Percentiles rank a stretch among this genome's conserved stretches.
phyloP scores from a whole-genome alignment of 2,888 invertebrate species.

The Ischnura elegans region DNA sequence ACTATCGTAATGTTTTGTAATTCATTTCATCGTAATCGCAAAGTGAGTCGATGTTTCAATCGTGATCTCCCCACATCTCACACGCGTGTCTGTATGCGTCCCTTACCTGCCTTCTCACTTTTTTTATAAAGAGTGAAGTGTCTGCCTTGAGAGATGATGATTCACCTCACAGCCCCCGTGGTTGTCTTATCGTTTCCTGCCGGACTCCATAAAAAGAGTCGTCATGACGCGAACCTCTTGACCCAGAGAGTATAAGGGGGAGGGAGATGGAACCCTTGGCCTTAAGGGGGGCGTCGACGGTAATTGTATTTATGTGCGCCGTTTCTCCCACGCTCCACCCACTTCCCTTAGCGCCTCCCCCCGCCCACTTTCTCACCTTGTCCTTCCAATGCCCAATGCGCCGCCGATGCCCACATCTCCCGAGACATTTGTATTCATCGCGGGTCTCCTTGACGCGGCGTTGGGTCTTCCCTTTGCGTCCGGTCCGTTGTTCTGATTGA shows the following conservation, averaged over 20 bases:
- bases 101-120: background rate
- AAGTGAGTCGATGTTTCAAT: no score
- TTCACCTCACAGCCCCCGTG: background rate
- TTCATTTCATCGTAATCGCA: no score
- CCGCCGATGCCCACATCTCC: no score
- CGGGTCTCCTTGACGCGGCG: background rate
- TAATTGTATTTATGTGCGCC: conserved; percentile 7
- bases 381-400: background rate
- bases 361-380: conserved; percentile 4
- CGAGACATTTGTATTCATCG: background rate
- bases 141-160: background rate
- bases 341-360: background rate
- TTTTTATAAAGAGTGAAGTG: background rate
- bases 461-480: background rate
- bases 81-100: no score
- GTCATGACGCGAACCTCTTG: background rate
- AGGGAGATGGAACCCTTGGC: conserved; percentile 22
- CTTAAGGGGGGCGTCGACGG: background rate
- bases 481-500: background rate
- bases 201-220: conserved; percentile 14
- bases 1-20: no score
- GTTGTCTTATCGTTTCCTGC: background rate
- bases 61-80: no score
- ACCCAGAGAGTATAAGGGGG: background rate
- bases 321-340: conserved; percentile 10